Conservation (phyloP, 1,140 invertebrate species). For the Drosophila subpulchrella region DNA sequence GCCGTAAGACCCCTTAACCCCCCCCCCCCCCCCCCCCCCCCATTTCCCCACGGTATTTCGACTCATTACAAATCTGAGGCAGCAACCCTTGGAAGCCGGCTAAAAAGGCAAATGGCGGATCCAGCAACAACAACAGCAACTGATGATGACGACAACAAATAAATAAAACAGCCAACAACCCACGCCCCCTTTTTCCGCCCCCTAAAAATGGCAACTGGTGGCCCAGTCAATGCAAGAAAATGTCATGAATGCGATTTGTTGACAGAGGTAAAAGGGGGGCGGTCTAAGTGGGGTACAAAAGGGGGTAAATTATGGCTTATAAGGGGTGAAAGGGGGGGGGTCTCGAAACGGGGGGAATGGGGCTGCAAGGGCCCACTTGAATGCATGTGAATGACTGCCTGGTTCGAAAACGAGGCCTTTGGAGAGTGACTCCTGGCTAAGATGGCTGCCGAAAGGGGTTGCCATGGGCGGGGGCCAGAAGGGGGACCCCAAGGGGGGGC, state of each 20-base stretch:
- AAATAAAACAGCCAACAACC: slow-evolving; percentile 53
- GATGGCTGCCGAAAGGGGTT: slow-evolving; percentile 52
- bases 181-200: slow-evolving; percentile 4
- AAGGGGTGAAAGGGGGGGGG: neutral
- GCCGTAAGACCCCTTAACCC: neutral
- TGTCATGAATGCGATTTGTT: slow-evolving; percentile 79
- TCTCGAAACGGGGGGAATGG: too few relatives aligned
- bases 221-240: slow-evolving; percentile 76
- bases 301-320: slow-evolving; percentile 1
- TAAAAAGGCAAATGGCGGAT: slow-evolving; percentile 66
- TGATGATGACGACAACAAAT: slow-evolving; percentile 49
- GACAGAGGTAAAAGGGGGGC: slow-evolving; percentile 18
- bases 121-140: neutral
- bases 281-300: neutral
- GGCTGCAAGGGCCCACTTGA: slow-evolving; percentile 51
- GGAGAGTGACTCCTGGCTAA: slow-evolving; percentile 65
- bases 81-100: slow-evolving; percentile 50
- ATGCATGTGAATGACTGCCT: slow-evolving; percentile 74
- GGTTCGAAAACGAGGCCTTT: slow-evolving; percentile 24
- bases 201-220: slow-evolving; percentile 45
- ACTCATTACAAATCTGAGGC: slow-evolving; percentile 52
- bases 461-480: neutral
- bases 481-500: too few relatives aligned
- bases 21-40: too few relatives aligned
- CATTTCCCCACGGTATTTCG: too few relatives aligned